phyloP scores from a whole-genome alignment of 1,140 invertebrate species.

The Pachyrhynchus sulphureomaculatus region DNA sequence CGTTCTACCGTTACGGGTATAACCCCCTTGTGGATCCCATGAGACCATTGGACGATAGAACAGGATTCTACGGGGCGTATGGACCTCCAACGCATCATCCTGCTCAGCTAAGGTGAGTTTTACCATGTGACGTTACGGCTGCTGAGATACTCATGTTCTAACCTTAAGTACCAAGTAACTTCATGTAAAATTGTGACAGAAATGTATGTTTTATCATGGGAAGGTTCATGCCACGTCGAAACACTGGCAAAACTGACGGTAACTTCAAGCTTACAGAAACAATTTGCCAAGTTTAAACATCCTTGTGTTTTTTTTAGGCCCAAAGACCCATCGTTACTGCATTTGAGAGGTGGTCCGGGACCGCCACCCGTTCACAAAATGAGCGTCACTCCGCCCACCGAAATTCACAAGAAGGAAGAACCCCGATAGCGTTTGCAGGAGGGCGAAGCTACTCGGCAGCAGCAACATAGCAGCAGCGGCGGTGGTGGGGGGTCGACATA shows the following conservation, averaged over 20 bases:
- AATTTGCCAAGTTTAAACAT: too few species aligned
- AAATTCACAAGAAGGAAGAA: constrained; percentile 50
- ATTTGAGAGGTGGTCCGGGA: constrained; percentile 43
- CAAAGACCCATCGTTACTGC: constrained; percentile 60
- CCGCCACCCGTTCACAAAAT: constrained; percentile 43
- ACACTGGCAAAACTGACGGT: too few species aligned
- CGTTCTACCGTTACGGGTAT: constrained; percentile 68
- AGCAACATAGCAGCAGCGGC: background rate
- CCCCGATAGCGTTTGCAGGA: constrained; percentile 46
- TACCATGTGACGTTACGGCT: background rate
- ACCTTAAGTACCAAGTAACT: too few species aligned
- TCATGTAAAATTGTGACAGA: too few species aligned
- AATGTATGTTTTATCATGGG: too few species aligned
- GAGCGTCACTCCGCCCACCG: constrained; percentile 44
- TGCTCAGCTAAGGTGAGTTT: constrained; percentile 29
- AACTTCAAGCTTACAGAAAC: too few species aligned
- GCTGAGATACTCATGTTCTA: background rate
- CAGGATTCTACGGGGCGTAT: constrained; percentile 67
- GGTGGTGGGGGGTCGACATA: constrained; percentile 1
- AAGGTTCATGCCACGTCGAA: too few species aligned
- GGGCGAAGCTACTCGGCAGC: background rate
- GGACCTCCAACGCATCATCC: constrained; percentile 56
- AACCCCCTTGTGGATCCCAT: constrained; percentile 73
- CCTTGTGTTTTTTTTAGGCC: constrained; percentile 30
- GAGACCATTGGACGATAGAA: constrained; percentile 69